Conservation (phyloP, 2,888 invertebrate species). For the Oxytorus armatus region DNA sequence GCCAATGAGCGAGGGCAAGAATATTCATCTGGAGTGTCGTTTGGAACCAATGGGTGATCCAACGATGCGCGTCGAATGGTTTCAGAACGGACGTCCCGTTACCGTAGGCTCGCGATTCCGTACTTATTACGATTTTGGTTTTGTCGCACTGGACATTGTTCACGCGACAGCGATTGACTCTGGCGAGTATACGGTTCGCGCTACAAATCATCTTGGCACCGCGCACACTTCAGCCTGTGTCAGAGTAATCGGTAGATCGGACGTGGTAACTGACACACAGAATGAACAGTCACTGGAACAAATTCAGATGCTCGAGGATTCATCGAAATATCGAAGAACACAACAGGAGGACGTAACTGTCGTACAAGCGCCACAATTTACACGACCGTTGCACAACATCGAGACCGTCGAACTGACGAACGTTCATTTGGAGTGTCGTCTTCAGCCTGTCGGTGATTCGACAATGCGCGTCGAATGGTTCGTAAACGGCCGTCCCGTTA, state of each 20-base stretch:
- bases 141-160: slow-evolving; percentile 97
- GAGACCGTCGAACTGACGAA: slow-evolving; percentile 96
- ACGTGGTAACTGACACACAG: slow-evolving; percentile 94
- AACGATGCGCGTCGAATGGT: slow-evolving; percentile 98
- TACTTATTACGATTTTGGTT: slow-evolving; percentile 98
- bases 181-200: slow-evolving; percentile 97
- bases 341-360: slow-evolving; percentile 93
- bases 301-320: slow-evolving; percentile 95
- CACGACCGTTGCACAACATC: slow-evolving; percentile 94
- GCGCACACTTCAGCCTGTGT: slow-evolving; percentile 97
- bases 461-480: slow-evolving; percentile 98
- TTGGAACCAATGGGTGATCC: slow-evolving; percentile 98
- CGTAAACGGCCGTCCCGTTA: slow-evolving; percentile 96
- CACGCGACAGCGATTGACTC: slow-evolving; percentile 97
- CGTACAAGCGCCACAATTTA: slow-evolving; percentile 94
- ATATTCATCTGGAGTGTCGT: slow-evolving; percentile 95
- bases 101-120: slow-evolving; percentile 96
- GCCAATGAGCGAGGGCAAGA: slow-evolving; percentile 94
- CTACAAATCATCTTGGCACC: slow-evolving; percentile 96
- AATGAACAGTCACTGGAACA: slow-evolving; percentile 96
- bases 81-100: slow-evolving; percentile 95
- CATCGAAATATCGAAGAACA: slow-evolving; percentile 88
- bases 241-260: slow-evolving; percentile 92
- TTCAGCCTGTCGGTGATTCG: slow-evolving; percentile 96
- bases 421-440: slow-evolving; percentile 95